Evolutionary conservation across 2,888 invertebrate genomes (phyloP), one percentile per base, ranked within the genome.

Genomic region (Phengaris arion): DNA sequence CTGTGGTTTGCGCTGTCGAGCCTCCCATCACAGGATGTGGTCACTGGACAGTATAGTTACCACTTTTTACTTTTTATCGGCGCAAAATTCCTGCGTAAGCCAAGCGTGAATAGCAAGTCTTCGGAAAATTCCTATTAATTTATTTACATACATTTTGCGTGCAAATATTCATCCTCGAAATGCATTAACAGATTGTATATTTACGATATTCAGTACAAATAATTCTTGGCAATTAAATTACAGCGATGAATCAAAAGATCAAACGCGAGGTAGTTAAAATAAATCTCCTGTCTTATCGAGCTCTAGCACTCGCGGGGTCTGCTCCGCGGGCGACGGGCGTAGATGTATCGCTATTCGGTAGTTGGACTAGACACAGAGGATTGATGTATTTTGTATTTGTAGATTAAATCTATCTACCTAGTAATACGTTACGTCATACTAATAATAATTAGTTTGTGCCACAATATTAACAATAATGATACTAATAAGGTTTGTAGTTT

Each of bases 221-320:
- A 72, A 52, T 52, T 52, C 22, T 72, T 35, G 22, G 72, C 52
- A 72, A 72, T 72, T 72, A 72, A 72, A 72, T 72, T 52, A 54
- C 51, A 54, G 22, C 72, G 52, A 52, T 52, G 72, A 72, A 52
- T 72, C 72, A 72, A 64, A 73, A 74, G 70, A 78, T 77, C 75
- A 79, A 73, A 77, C 35, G 74, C 54, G 73, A 51, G 57, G 70
- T 76, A 80, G 76, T 78, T 78, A 76, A 74, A 74, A 77, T 79
- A 74, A 77, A 78, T 78, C 79, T 54, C 35, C 54, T 52, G 35
- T 54, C 22, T 54, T 72, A 72, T 72, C 72, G n/a, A 6, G 35
- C 64, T 64, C 64, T 64, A 72, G 72, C 72, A 54, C 54, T 72
- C 51, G 70, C 70, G 52, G 72, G 45, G 22, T 72, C 72, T 72